Evolutionary conservation across 1,140 invertebrate species (phyloP).

Genomic region (Streblospio benedicti): DNA sequence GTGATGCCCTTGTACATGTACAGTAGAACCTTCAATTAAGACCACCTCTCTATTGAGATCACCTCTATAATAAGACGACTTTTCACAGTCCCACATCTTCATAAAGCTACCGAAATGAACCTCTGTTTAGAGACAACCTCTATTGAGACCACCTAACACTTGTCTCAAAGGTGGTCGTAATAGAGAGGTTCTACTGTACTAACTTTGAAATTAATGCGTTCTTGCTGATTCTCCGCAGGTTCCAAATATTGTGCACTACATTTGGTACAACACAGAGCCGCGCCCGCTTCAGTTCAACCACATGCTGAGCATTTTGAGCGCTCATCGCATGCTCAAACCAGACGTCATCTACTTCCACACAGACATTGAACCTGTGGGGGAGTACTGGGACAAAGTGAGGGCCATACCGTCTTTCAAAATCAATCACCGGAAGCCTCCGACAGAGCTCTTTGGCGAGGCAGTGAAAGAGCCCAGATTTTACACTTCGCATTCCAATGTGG

Average conservation of each 20-base stretch:
- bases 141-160: too few relatives aligned
- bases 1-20: too few relatives aligned
- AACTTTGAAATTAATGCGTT: too few relatives aligned
- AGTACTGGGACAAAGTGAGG: slow-evolving; percentile 11
- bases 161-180: too few relatives aligned
- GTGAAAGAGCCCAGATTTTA: slow-evolving; percentile 13
- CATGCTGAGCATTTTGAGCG: slow-evolving; percentile 15
- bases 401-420: slow-evolving; percentile 10
- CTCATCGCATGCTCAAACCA: slow-evolving; percentile 12
- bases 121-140: too few relatives aligned
- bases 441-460: slow-evolving; percentile 10
- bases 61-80: too few relatives aligned
- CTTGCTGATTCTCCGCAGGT: too few relatives aligned
- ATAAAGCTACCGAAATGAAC: too few relatives aligned
- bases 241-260: slow-evolving; percentile 19
- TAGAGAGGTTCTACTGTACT: too few relatives aligned
- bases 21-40: too few relatives aligned
- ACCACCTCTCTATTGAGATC: too few relatives aligned
- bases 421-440: slow-evolving; percentile 10
- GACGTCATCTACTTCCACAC: slow-evolving; percentile 18
- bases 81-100: too few relatives aligned
- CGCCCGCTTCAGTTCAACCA: slow-evolving; percentile 14
- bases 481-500: slow-evolving; percentile 20
- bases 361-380: slow-evolving; percentile 10
- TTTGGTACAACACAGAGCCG: slow-evolving; percentile 11